These are phyloP conservation scores for Ceuthmochares aereus DNA, from an alignment of 2,113 vertebrate genomes.

Conservation along the genomic window DNA sequence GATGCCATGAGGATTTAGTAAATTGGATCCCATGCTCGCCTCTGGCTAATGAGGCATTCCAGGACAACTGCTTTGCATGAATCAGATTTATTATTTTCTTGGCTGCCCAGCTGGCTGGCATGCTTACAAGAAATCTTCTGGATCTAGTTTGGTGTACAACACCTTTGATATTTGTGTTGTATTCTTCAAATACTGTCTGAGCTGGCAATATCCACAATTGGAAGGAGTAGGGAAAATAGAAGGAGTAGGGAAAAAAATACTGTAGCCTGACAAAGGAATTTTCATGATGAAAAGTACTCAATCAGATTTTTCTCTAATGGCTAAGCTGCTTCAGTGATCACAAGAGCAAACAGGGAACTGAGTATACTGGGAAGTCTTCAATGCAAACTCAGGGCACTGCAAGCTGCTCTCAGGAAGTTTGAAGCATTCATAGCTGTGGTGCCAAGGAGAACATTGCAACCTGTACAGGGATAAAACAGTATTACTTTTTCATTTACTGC, in stretches of 20 bases:
- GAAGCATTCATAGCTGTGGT: neutral
- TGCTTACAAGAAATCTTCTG: constrained; percentile 1
- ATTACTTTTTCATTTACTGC: neutral
- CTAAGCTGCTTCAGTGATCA: neutral
- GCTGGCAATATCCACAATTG: neutral
- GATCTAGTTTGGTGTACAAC: neutral
- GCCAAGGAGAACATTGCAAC: neutral
- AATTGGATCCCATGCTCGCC: constrained; percentile 53
- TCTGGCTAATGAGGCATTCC: constrained; percentile 58
- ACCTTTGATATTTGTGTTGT: neutral
- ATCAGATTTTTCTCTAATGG: neutral
- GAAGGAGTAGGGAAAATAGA: neutral
- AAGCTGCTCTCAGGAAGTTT: neutral
- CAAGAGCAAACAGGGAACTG: neutral
- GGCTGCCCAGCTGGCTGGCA: constrained; percentile 38
- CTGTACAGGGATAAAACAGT: neutral
- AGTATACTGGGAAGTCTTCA: neutral
- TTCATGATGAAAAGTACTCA: neutral
- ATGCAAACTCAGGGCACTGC: neutral
- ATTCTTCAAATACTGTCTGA: neutral
- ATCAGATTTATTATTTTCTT: constrained; percentile 61
- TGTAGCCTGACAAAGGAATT: neutral
- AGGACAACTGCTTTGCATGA: constrained; percentile 28
- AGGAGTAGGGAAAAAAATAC: neutral
- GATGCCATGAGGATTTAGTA: constrained; percentile 69